Evolutionary conservation across 2,888 invertebrate genomes (phyloP).

Genomic region (Nebria brevicollis): DNA sequence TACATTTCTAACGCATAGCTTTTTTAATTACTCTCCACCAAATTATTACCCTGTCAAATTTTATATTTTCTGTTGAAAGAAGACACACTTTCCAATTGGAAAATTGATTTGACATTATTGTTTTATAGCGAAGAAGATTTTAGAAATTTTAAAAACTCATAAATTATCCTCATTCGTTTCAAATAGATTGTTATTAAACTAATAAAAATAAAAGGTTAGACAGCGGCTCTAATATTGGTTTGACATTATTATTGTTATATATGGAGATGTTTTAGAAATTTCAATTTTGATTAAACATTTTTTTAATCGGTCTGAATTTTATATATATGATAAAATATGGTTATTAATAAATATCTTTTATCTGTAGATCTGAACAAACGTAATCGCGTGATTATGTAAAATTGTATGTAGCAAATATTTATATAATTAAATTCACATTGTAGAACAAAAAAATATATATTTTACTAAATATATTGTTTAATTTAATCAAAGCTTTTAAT

Average conservation of each 20-base stretch:
- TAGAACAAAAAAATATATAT: too few species aligned
- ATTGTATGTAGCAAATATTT: too few species aligned
- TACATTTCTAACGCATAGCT: slow-evolving; percentile 29
- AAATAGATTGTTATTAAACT: neutral
- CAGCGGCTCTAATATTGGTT: neutral
- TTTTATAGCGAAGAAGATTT: neutral
- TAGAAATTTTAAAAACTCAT: neutral
- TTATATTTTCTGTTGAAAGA: slow-evolving; percentile 15
- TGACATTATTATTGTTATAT: neutral
- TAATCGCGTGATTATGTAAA: too few species aligned
- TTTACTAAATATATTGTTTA: too few species aligned
- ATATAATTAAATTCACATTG: too few species aligned
- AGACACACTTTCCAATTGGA: neutral
- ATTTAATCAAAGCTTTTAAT: too few species aligned
- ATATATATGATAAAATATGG: too few species aligned
- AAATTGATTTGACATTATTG: neutral
- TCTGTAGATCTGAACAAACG: too few species aligned
- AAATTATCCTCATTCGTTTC: neutral
- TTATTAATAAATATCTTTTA: too few species aligned
- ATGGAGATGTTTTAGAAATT: neutral
- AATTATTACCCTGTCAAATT: slow-evolving; percentile 38
- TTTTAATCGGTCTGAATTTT: neutral
- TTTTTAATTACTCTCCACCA: slow-evolving; percentile 26
- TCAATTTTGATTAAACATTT: neutral
- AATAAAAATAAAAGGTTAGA: neutral